phyloP scores from a whole-genome alignment of 2,888 invertebrate genomes.

The Caenorhabditis sp. region DNA sequence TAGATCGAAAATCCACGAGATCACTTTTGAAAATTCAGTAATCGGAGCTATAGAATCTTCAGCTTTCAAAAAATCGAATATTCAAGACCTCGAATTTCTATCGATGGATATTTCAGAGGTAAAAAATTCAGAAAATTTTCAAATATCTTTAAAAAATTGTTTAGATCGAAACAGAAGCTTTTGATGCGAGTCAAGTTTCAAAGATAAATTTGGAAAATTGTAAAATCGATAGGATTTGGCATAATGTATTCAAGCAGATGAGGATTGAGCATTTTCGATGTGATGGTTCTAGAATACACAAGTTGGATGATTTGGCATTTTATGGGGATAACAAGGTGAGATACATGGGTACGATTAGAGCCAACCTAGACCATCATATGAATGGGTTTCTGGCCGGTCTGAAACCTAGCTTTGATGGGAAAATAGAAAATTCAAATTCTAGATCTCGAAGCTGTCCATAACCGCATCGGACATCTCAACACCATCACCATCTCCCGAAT shows the following conservation, averaged over 20 bases:
- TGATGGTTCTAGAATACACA: conserved; percentile 21
- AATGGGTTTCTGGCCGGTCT: too few relatives aligned
- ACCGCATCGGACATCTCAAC: conserved; percentile 27
- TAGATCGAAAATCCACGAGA: neutral
- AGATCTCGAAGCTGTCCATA: conserved; percentile 23
- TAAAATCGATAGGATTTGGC: conserved; percentile 19
- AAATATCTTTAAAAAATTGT: too few relatives aligned
- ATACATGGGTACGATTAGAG: too few relatives aligned
- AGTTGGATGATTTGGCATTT: conserved; percentile 28
- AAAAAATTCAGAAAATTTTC: too few relatives aligned
- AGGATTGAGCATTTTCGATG: conserved; percentile 6
- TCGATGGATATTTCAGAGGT: conserved; percentile 18
- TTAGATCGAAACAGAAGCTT: conserved; percentile 8
- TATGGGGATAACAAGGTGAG: conserved; percentile 15
- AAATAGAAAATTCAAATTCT: neutral
- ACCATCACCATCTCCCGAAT: conserved; percentile 4
- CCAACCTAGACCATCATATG: too few relatives aligned
- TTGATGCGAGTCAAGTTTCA: neutral
- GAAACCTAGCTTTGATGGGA: too few relatives aligned
- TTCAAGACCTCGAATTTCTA: conserved; percentile 11
- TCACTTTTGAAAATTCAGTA: conserved; percentile 8
- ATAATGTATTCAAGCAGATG: conserved; percentile 13
- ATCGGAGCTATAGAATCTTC: conserved; percentile 13
- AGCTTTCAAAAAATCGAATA: conserved; percentile 30
- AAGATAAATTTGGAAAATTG: conserved; percentile 8